A percentile compares a stretch with the other conserved stretches of the same genome.
Conservation (phyloP, 2,797 vertebrate genomes). For the Danio jaintianensis region DNA sequence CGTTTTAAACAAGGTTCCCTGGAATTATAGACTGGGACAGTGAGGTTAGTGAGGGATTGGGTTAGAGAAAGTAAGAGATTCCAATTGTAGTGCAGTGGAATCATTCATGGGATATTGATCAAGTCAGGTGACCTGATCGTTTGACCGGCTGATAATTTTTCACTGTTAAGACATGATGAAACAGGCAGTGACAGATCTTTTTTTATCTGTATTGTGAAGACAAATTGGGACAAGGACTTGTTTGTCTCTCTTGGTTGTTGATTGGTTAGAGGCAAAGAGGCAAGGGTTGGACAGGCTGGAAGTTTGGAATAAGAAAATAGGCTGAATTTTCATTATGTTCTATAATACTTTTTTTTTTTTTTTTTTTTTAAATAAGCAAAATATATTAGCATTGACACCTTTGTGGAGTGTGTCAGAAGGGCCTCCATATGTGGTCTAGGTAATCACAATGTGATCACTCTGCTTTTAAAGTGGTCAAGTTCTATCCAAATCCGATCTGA, state of each 20-base stretch:
- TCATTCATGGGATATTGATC: conserved; percentile 8
- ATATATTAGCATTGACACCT: conserved; percentile 6
- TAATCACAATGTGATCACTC: conserved; percentile 27
- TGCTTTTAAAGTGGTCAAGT: conserved; percentile 25
- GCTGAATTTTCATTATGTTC: neutral
- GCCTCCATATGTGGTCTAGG: conserved; percentile 4
- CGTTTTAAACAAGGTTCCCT: neutral
- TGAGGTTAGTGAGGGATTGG: neutral
- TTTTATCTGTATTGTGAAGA: neutral
- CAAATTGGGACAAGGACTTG: neutral
- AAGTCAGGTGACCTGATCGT: neutral
- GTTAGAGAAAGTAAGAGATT: conserved; percentile 3
- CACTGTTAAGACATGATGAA: neutral
- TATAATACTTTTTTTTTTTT: neutral
- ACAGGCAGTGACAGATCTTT: neutral
- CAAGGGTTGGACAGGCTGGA: neutral
- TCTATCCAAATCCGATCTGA: conserved; percentile 5
- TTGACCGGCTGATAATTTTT: neutral
- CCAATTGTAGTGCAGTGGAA: conserved; percentile 6
- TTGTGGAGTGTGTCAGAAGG: neutral
- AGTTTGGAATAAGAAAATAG: neutral
- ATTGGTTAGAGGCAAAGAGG: neutral
- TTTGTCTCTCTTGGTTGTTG: neutral
- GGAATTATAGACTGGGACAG: neutral
- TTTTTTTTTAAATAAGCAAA: neutral